Base-by-base conservation (phyloP, 1,140 invertebrate species). In the Eulimnadia texana region DNA sequence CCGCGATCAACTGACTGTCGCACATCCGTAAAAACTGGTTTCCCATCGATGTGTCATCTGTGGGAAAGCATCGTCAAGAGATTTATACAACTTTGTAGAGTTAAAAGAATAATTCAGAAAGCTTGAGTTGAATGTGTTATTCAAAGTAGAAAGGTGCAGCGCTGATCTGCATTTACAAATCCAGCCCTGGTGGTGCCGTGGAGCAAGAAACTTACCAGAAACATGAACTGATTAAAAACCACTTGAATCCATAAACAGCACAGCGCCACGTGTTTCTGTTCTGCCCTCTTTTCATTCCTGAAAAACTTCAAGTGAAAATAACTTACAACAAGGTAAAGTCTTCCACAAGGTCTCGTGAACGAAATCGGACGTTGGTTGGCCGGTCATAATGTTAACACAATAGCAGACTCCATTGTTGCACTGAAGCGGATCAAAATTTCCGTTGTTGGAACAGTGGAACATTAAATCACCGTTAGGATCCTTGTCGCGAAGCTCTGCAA, bases 401-500 rank as follows among this genome's bases (percentile, higher is more conserved):
- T 60, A 65, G 28, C 66, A 67, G 6, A 60, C 53, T 22, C 49
- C 51, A 24, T 60, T 61, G 25, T 61, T 52, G 55, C 66, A 67
- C 51, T 66, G 65, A 13, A 67, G 62, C 11, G 60, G 9, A 6
- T 66, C 65, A 58, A 66, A 67, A 53, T 67, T 67, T 9, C 66
- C 66, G 61, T 67, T 65, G 0, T 52, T 27, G 10, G 61, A 55
- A 25, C 66, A 67, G 19, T 64, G 59, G 33, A 25, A 52, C 24
- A 51, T 54, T 10, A 61, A 19, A 29, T 61, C 60, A 10, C 19
- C 11, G 55, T 57, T 57, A 13, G 49, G n/a, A 10, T 29, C 20
- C 50, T 20, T 27, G n/a, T 33, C 23, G 16, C 23, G 52, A 16
- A 61, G 53, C 13, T 61, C 25, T 20, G 51, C 53, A 9, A 61